These are phyloP conservation scores for Flexamia atlantica DNA, from an alignment of 2,888 invertebrate species.

Conservation along the genomic window DNA sequence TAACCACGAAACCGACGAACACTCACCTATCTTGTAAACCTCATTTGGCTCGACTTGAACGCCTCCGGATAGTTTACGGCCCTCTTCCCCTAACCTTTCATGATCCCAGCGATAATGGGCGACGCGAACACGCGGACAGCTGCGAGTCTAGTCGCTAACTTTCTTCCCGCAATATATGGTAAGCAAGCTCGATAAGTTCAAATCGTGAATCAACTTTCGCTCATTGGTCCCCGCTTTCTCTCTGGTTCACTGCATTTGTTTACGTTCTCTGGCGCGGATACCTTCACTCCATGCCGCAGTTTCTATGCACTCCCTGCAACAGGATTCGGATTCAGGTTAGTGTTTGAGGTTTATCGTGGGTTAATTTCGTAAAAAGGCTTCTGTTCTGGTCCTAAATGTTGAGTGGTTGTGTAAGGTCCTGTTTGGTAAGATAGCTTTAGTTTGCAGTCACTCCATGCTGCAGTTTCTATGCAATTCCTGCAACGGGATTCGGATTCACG, in stretches of 20 bases:
- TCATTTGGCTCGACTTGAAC: not conserved
- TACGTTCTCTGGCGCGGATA: constrained; percentile 10
- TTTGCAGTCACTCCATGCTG: not conserved
- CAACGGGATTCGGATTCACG: constrained; percentile 24
- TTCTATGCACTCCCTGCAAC: constrained; percentile 50
- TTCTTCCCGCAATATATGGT: constrained; percentile 57
- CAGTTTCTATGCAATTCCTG: constrained; percentile 45
- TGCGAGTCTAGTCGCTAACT: constrained; percentile 18
- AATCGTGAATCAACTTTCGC: constrained; percentile 59
- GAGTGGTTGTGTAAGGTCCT: constrained; percentile 1
- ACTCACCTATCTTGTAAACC: not conserved
- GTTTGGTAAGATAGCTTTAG: too few relatives aligned
- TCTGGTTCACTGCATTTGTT: constrained; percentile 36
- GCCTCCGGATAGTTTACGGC: not conserved
- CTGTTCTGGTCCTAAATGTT: not conserved
- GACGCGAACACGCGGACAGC: constrained; percentile 13
- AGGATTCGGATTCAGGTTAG: constrained; percentile 32
- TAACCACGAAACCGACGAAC: too few relatives aligned
- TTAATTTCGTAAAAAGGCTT: not conserved
- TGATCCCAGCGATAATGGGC: not conserved
- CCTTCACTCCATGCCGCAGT: not conserved
- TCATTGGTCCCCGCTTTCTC: constrained; percentile 30
- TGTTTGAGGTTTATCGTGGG: too few relatives aligned
- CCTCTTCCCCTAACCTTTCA: not conserved
- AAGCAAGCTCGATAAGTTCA: constrained; percentile 58